Conservation (phyloP, 1,140 invertebrate species). For the Psilanteris sp. region DNA sequence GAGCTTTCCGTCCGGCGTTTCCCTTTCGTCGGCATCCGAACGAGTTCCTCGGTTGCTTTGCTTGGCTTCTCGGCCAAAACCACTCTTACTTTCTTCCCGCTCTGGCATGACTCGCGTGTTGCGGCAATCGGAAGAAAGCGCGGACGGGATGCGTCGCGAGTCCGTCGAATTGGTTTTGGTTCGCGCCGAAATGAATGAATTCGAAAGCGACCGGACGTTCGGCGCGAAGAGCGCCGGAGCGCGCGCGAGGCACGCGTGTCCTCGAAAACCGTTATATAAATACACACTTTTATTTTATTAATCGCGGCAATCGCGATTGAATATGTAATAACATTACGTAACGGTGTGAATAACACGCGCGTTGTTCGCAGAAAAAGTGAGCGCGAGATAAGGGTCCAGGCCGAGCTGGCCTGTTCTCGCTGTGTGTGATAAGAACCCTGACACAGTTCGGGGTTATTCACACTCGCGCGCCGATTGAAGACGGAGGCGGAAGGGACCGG, state of each 20-base stretch:
- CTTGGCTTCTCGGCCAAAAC: slow-evolving; percentile 70
- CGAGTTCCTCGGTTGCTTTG: slow-evolving; percentile 67
- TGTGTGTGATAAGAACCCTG: slow-evolving; percentile 74
- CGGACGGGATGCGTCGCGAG: background rate
- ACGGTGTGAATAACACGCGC: slow-evolving; percentile 45
- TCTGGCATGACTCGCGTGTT: slow-evolving; percentile 64
- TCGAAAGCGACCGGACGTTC: too few species aligned
- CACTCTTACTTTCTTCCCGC: slow-evolving; percentile 74
- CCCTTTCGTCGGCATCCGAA: slow-evolving; percentile 76
- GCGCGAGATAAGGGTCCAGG: slow-evolving; percentile 73
- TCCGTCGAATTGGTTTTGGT: too few species aligned
- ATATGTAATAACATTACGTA: slow-evolving; percentile 48
- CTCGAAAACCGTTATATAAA: slow-evolving; percentile 30
- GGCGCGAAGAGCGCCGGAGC: too few species aligned
- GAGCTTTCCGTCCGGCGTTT: slow-evolving; percentile 64
- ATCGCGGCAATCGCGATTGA: slow-evolving; percentile 29
- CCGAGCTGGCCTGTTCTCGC: slow-evolving; percentile 48
- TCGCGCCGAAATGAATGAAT: too few species aligned
- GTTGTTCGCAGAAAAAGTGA: slow-evolving; percentile 47
- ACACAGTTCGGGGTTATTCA: slow-evolving; percentile 78
- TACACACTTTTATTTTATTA: slow-evolving; percentile 9
- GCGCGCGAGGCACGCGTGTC: too few species aligned
- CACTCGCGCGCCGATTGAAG: slow-evolving; percentile 66
- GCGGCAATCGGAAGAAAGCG: too few species aligned
- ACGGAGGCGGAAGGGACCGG: slow-evolving; percentile 21